These are phyloP conservation scores for Hoplias malabaricus DNA, from an alignment of 2,113 vertebrate genomes.

Conservation along the genomic window DNA sequence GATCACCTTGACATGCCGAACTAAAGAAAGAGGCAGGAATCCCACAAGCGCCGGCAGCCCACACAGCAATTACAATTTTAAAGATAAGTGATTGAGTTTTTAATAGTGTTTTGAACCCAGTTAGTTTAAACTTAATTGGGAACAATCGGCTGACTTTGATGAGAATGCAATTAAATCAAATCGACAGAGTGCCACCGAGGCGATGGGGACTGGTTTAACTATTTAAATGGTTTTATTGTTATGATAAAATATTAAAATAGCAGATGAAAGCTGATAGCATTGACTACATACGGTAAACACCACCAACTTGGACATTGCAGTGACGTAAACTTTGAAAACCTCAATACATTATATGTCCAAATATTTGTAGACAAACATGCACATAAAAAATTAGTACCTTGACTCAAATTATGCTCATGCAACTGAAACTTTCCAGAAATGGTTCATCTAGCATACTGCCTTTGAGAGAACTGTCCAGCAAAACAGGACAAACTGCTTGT, in stretches of 20 bases:
- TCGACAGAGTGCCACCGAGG: not conserved
- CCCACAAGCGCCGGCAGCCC: constrained; percentile 59
- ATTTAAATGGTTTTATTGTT: not conserved
- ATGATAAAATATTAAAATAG: not conserved
- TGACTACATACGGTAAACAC: not conserved
- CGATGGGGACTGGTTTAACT: not conserved
- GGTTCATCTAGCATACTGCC: too few species aligned
- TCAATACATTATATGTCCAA: too few species aligned
- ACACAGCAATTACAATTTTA: constrained; percentile 60
- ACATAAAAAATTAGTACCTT: too few species aligned
- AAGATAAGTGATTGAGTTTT: constrained; percentile 70
- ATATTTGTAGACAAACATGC: too few species aligned
- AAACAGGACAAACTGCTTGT: too few species aligned
- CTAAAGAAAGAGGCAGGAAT: constrained; percentile 63
- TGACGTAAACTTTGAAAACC: not conserved
- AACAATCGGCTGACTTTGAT: constrained; percentile 60
- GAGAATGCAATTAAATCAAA: constrained; percentile 36
- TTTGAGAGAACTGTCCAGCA: too few species aligned
- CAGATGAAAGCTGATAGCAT: not conserved
- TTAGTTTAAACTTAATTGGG: constrained; percentile 69
- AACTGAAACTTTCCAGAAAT: too few species aligned
- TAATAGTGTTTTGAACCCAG: constrained; percentile 71
- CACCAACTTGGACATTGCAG: not conserved
- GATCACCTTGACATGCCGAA: constrained; percentile 77
- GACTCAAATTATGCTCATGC: too few species aligned